Conservation (phyloP, 2,797 vertebrate genomes). For the Sorex maritimensis region DNA sequence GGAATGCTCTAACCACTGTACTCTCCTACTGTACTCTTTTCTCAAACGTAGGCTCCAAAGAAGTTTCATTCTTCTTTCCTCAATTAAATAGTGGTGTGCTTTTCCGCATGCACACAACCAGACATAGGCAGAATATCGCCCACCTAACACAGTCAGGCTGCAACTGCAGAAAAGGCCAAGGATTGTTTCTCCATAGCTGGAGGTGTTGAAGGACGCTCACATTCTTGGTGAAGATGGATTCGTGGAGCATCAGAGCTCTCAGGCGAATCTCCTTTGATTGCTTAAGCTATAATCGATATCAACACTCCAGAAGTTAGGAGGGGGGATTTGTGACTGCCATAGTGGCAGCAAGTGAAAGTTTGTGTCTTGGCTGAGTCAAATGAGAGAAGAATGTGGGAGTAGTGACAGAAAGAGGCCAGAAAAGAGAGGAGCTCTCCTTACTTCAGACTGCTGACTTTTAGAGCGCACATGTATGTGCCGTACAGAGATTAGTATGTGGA, state of each 20-base stretch:
- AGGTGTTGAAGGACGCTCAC: background rate
- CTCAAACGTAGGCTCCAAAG: background rate
- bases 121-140: background rate
- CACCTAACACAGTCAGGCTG: background rate
- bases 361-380: background rate
- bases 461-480: constrained; percentile 5
- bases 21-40: background rate
- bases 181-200: background rate
- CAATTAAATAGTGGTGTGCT: background rate
- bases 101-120: background rate
- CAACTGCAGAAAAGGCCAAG: background rate
- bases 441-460: background rate
- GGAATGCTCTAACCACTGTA: too few species aligned
- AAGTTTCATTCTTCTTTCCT: constrained; percentile 16
- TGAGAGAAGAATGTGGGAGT: background rate
- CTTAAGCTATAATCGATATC: background rate
- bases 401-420: background rate
- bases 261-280: background rate
- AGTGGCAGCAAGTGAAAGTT: background rate
- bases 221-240: too few species aligned
- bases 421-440: background rate
- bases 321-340: background rate
- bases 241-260: background rate
- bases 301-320: constrained; percentile 29
- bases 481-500: background rate